Evolutionary conservation across 2,888 invertebrate genomes (phyloP).

Genomic region (Leucophenga montana): DNA sequence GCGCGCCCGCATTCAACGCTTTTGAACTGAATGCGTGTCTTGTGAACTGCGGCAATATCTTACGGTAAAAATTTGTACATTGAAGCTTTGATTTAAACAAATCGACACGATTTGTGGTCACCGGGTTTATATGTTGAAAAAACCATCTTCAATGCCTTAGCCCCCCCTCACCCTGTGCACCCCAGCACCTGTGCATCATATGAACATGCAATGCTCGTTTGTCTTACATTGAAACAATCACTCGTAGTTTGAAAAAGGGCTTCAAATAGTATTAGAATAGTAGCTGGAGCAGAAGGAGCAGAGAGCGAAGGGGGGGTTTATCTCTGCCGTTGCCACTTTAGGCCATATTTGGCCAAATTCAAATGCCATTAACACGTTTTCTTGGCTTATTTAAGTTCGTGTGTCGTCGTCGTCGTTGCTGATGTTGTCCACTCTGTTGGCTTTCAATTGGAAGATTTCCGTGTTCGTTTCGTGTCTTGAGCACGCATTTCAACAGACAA

Average conservation of each 20-base stretch:
- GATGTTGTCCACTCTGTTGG: constrained; percentile 36
- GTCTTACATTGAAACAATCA: constrained; percentile 24
- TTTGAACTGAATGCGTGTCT: constrained; percentile 49
- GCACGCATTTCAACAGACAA: constrained; percentile 60
- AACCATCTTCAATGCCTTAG: too few species aligned
- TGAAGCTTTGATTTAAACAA: constrained; percentile 52
- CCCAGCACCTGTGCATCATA: neutral
- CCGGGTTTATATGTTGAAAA: neutral
- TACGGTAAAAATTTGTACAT: constrained; percentile 37
- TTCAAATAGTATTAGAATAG: too few species aligned
- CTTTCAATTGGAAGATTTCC: constrained; percentile 44
- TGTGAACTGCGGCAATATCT: constrained; percentile 27
- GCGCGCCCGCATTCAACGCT: constrained; percentile 8
- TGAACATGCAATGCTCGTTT: neutral
- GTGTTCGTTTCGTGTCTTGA: constrained; percentile 45
- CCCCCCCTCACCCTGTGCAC: neutral
- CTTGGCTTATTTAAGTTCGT: constrained; percentile 41
- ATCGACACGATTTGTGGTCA: constrained; percentile 53
- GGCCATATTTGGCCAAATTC: constrained; percentile 71
- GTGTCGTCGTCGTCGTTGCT: constrained; percentile 27
- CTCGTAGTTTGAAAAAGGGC: neutral
- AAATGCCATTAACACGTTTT: constrained; percentile 72
- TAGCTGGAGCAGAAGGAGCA: too few species aligned
- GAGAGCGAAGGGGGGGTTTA: too few species aligned
- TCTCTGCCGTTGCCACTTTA: constrained; percentile 18